phyloP scores from a whole-genome alignment of 2,113 vertebrate genomes.

The Lepus americanus region DNA sequence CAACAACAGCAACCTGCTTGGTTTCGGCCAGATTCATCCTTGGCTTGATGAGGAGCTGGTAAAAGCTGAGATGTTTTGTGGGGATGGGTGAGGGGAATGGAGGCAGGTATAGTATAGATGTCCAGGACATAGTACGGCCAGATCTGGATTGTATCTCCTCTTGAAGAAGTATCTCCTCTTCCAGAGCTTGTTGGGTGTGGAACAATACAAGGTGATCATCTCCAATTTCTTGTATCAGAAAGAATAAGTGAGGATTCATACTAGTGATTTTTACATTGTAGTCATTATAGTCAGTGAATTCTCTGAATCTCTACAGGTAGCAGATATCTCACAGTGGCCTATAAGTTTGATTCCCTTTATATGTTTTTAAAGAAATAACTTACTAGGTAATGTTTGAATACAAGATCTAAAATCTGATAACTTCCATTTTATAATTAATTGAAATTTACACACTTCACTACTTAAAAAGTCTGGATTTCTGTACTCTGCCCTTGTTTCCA shows the following conservation, averaged over 20 bases:
- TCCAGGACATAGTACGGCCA: neutral
- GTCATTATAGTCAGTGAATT: slow-evolving; percentile 36
- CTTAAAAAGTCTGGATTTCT: slow-evolving; percentile 18
- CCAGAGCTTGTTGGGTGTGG: neutral
- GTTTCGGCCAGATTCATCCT: neutral
- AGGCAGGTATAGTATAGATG: neutral
- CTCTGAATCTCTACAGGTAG: neutral
- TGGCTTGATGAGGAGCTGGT: neutral
- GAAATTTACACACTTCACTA: neutral
- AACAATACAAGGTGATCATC: neutral
- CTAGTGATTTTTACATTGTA: neutral
- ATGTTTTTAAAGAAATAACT: slow-evolving; percentile 39
- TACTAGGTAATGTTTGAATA: slow-evolving; percentile 24
- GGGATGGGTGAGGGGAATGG: too few relatives aligned
- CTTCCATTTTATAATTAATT: slow-evolving; percentile 32
- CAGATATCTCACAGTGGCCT: neutral
- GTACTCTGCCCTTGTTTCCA: neutral
- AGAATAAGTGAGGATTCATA: neutral
- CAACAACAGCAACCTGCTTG: neutral
- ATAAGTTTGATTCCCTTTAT: neutral
- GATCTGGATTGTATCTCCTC: neutral
- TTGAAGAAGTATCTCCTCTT: neutral
- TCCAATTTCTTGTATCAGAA: neutral
- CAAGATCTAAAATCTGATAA: slow-evolving; percentile 6
- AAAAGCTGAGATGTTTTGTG: neutral